Evolutionary conservation across 2,113 vertebrate species (phyloP).

Genomic region (Spea bombifrons): DNA sequence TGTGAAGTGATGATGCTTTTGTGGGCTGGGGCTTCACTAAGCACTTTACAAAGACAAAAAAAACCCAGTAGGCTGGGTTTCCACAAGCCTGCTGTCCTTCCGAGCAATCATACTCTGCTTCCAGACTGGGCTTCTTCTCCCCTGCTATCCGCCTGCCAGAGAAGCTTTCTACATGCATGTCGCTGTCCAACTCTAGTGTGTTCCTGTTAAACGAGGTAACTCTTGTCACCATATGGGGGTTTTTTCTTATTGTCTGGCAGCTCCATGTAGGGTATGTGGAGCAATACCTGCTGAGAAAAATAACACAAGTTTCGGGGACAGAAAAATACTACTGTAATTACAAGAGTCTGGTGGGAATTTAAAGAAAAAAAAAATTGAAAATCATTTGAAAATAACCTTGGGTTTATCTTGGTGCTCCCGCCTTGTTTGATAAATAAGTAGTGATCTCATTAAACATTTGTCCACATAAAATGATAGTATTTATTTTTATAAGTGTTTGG

Average conservation of each 20-base stretch:
- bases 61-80: conserved; percentile 44
- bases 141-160: conserved; percentile 20
- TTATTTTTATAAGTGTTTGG: too few relatives aligned
- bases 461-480: too few relatives aligned
- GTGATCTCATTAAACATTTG: too few relatives aligned
- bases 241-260: background rate
- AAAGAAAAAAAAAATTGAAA: too few relatives aligned
- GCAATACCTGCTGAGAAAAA: background rate
- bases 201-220: conserved; percentile 71
- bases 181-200: conserved; percentile 69
- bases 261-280: background rate
- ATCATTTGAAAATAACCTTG: too few relatives aligned
- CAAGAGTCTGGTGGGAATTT: too few relatives aligned
- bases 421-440: too few relatives aligned
- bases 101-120: conserved; percentile 9
- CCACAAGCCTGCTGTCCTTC: conserved; percentile 18
- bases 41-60: conserved; percentile 38
- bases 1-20: conserved; percentile 25
- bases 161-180: conserved; percentile 59
- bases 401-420: too few relatives aligned
- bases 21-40: conserved; percentile 22
- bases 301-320: background rate
- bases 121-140: background rate
- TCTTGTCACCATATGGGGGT: background rate
- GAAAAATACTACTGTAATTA: too few relatives aligned